phyloP scores from a whole-genome alignment of 2,888 invertebrate species.

The Drosophila suboccidentalis region DNA sequence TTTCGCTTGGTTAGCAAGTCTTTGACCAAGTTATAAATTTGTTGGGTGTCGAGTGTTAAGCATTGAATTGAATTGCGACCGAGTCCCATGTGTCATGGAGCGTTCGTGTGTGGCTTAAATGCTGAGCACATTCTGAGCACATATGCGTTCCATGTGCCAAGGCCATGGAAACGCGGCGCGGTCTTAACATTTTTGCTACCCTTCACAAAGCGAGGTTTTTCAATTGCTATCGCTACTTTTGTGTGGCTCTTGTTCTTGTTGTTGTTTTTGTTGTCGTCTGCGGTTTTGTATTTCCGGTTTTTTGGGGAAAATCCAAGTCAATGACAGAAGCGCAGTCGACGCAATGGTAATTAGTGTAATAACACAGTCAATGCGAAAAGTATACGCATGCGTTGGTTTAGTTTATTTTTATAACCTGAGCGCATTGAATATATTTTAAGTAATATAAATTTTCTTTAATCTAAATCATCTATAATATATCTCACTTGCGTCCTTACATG shows the following conservation, averaged over 20 bases:
- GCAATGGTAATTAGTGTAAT: constrained; percentile 45
- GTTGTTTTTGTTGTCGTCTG: constrained; percentile 14
- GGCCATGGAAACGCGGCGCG: constrained; percentile 43
- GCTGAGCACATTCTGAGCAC: constrained; percentile 42
- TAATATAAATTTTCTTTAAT: not conserved
- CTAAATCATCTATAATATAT: too few relatives aligned
- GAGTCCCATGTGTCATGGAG: constrained; percentile 59
- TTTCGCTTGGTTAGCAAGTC: constrained; percentile 32
- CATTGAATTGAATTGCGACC: constrained; percentile 51
- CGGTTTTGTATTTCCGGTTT: constrained; percentile 55
- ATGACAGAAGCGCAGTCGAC: constrained; percentile 36
- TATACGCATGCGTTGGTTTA: not conserved
- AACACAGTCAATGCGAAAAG: constrained; percentile 28
- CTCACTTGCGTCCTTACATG: too few relatives aligned
- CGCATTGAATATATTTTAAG: not conserved
- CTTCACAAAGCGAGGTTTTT: constrained; percentile 35
- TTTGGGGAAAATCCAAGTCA: constrained; percentile 52
- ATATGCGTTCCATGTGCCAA: constrained; percentile 56
- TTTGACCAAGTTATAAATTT: constrained; percentile 44
- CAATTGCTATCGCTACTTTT: not conserved
- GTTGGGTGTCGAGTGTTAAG: constrained; percentile 38
- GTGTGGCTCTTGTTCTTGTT: not conserved
- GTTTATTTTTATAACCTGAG: not conserved
- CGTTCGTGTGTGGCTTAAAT: constrained; percentile 54
- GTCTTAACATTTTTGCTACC: constrained; percentile 39